Evolutionary conservation across 2,797 vertebrate genomes (phyloP).

Genomic region (Molothrus ater): DNA sequence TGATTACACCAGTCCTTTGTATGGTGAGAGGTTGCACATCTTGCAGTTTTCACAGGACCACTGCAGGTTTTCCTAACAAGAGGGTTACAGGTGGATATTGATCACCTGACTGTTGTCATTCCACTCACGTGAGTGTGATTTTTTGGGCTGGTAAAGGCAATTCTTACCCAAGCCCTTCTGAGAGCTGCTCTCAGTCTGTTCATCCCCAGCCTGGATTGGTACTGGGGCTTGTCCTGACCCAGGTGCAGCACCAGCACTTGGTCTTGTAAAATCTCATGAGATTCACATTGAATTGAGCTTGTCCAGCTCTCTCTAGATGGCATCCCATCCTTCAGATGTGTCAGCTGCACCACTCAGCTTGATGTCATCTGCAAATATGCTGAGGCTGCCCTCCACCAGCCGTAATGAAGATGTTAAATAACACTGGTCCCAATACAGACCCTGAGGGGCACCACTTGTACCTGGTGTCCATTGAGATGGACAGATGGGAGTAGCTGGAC

Average conservation of each 20-base stretch:
- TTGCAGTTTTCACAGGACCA: background rate
- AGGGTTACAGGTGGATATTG: background rate
- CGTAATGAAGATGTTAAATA: background rate
- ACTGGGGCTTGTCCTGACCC: background rate
- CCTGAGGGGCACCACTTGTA: background rate
- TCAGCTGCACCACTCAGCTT: background rate
- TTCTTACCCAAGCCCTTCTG: background rate
- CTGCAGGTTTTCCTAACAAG: background rate
- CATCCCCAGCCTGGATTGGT: background rate
- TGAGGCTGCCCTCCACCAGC: accelerated
- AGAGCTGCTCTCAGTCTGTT: background rate
- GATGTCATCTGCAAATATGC: background rate
- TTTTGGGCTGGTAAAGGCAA: background rate
- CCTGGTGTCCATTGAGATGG: background rate
- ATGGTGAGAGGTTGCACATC: background rate
- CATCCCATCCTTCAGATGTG: background rate
- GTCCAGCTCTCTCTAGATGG: background rate
- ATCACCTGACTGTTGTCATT: background rate
- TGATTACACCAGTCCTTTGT: background rate
- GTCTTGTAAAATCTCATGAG: background rate
- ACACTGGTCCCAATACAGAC: accelerated
- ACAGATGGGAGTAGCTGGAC: background rate
- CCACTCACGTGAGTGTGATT: accelerated
- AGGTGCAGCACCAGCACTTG: background rate
- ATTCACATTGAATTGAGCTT: accelerated